phyloP scores from a whole-genome alignment of 37 sponge, comb jelly and placozoan genomes.

The Bolinopsis microptera region DNA sequence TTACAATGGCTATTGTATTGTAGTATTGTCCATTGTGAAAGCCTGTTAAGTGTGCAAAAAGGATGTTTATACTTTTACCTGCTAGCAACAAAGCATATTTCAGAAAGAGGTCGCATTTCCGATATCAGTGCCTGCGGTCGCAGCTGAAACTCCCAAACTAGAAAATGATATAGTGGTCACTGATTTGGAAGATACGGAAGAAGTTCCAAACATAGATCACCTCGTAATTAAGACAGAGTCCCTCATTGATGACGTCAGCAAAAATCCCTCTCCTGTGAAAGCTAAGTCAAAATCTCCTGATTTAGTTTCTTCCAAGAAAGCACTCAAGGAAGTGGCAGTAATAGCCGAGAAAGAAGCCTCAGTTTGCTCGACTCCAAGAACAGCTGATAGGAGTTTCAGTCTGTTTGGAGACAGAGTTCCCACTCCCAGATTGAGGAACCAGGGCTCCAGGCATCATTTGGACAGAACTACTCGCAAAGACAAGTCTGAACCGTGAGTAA shows the following conservation, averaged over 20 bases:
- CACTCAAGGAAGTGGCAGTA: background rate
- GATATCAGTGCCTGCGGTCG: background rate
- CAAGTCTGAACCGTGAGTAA: background rate
- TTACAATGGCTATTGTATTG: no score
- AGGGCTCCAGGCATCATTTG: conserved; percentile 41
- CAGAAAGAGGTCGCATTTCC: background rate
- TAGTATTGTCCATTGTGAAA: no score
- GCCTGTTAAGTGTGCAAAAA: no score
- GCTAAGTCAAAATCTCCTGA: background rate
- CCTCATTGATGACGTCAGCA: background rate
- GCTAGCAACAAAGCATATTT: background rate
- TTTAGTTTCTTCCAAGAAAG: background rate
- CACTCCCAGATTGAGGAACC: conserved; percentile 15
- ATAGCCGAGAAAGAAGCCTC: conserved; percentile 10
- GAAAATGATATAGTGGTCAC: conserved; percentile 1
- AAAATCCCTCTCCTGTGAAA: background rate
- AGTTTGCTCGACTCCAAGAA: background rate
- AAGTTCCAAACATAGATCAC: background rate
- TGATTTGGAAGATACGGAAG: conserved; percentile 51
- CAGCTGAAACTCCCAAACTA: background rate
- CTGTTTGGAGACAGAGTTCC: conserved; percentile 32
- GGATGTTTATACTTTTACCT: no score
- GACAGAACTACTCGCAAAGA: conserved; percentile 37
- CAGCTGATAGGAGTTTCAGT: conserved; percentile 5
- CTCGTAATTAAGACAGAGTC: conserved; percentile 51